These are phyloP conservation scores for Furcula furcula DNA, from an alignment of 2,888 invertebrate genomes.

Conservation along the genomic window DNA sequence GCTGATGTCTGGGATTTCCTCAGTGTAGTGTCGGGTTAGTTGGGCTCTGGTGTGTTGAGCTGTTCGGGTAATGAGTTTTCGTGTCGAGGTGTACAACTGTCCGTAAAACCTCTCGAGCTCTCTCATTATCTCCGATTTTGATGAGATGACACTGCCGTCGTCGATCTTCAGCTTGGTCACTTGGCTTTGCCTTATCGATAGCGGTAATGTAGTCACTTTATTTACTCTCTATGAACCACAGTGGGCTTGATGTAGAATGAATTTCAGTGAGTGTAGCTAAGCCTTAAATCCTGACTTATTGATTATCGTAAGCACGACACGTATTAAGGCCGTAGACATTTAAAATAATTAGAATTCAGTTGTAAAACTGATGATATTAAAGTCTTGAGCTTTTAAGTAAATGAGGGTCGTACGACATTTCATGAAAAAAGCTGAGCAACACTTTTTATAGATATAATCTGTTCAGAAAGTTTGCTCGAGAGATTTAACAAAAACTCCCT, in stretches of 20 bases:
- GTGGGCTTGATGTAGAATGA: constrained; percentile 9
- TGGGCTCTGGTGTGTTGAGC: too few species aligned
- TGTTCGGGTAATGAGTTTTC: too few species aligned
- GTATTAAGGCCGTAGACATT: constrained; percentile 1
- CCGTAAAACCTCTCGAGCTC: too few species aligned
- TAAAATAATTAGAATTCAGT: background rate
- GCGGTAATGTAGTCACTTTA: too few species aligned
- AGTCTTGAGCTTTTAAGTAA: background rate
- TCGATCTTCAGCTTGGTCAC: too few species aligned
- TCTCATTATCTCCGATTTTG: too few species aligned
- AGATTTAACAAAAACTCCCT: background rate
- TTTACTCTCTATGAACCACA: constrained; percentile 11
- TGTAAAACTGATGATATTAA: background rate
- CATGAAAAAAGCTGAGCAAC: background rate
- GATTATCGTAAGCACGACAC: constrained; percentile 14
- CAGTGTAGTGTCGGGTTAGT: too few species aligned
- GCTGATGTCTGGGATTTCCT: too few species aligned
- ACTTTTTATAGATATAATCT: background rate
- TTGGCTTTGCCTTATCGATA: too few species aligned
- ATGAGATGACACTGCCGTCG: too few species aligned
- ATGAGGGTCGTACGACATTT: background rate
- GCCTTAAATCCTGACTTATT: constrained; percentile 14
- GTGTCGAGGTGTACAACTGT: too few species aligned
- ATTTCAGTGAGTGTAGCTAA: constrained; percentile 8
- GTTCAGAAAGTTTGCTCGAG: background rate